Base-by-base conservation (phyloP, 2,797 vertebrate genomes). In the Scolopax rusticola region DNA sequence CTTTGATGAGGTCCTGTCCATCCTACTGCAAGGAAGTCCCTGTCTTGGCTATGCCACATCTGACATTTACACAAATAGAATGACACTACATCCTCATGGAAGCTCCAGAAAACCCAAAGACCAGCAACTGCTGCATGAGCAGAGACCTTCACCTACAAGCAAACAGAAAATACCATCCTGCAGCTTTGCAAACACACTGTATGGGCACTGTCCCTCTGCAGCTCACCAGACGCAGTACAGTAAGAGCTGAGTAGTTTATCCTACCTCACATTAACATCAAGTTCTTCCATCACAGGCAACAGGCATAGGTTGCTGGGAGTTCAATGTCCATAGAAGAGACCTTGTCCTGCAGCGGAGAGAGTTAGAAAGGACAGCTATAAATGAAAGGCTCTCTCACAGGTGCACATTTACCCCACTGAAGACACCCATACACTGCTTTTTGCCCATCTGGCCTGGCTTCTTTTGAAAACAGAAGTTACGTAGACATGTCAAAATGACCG, bases 231-330 rank as follows among this genome's bases (percentile, higher is more conserved):
- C 0, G 0, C 0, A 1, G 12, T 19, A 38, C 3, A n/a, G 38
- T 36, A 59, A 33, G 40, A 83, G 69, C 25, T 1, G 0, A 11
- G 24, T 21, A 85, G 53, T 36, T 68, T n/a, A 71, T 83, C 98
- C 86, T 98, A 98, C 98, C 98, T 98, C 98, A 98, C 98, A 98
- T 98, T 97, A 93, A 97, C 97, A 94, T 98, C 98, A 97, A 98
- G 97, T 96, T 97, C 97, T 95, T 98, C 98, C 98, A 98, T 98
- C 98, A 98, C 98, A 98, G 97, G 98, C 98, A 97, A 43, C 87
- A 98, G 92, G 96, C 97, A 98, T 98, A 95, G 85, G 95, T 51
- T 96, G 90, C 95, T 78, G 93, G 94, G 89, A 94, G 68, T 89
- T 97, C 97, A 98, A 54, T 53, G 83, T 95, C 98, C 98, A 97